Conservation (phyloP, 1,140 invertebrate species). For the Acromyrmex echinatior region DNA sequence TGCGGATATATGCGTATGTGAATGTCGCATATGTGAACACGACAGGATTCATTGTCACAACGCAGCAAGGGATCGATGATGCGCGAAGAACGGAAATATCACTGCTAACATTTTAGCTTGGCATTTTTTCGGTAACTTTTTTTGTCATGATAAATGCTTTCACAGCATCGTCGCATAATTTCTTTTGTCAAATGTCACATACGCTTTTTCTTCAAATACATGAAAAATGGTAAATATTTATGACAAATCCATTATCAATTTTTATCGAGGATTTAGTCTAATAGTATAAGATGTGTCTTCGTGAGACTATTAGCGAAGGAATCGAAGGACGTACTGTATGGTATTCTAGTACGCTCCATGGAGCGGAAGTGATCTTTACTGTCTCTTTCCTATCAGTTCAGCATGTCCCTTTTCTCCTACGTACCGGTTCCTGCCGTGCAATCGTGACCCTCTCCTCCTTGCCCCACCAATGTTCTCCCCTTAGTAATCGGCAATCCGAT, state of each 20-base stretch:
- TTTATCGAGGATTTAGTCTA: slow-evolving; percentile 14
- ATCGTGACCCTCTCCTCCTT: slow-evolving; percentile 58
- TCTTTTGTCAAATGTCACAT: not conserved
- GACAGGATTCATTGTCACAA: slow-evolving; percentile 32
- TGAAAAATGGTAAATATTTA: not conserved
- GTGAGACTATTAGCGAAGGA: slow-evolving; percentile 70
- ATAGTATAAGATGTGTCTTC: slow-evolving; percentile 51
- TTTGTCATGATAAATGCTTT: not conserved
- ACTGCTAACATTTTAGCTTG: not conserved
- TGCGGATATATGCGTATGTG: not conserved
- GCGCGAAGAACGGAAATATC: slow-evolving; percentile 68
- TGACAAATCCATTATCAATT: slow-evolving; percentile 18
- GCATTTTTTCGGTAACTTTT: not conserved
- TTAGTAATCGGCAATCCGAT: slow-evolving; percentile 80
- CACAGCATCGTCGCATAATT: not conserved
- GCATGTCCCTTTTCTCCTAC: slow-evolving; percentile 51
- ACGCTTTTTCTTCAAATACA: not conserved
- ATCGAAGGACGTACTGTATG: slow-evolving; percentile 59
- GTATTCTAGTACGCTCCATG: slow-evolving; percentile 71
- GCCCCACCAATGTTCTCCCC: slow-evolving; percentile 34
- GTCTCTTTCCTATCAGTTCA: slow-evolving; percentile 38
- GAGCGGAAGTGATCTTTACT: slow-evolving; percentile 72
- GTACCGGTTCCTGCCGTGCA: slow-evolving; percentile 56
- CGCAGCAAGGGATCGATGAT: slow-evolving; percentile 66
- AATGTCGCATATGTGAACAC: not conserved